phyloP scores from a whole-genome alignment of 2,113 vertebrate species.

The Galeopterus variegatus region DNA sequence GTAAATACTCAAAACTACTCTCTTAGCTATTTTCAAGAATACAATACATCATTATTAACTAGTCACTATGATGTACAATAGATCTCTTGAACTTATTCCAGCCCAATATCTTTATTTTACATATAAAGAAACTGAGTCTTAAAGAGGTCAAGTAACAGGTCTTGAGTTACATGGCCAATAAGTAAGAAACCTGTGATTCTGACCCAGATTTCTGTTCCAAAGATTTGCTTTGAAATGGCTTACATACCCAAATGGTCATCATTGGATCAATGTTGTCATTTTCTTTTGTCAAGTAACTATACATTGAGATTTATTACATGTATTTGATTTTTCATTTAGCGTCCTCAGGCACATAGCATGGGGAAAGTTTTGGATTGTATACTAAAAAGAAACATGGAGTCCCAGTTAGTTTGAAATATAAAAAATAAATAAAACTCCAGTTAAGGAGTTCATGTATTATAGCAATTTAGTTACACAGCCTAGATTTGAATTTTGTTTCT shows the following conservation, averaged over 20 bases:
- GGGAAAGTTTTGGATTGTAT: neutral
- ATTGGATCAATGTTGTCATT: neutral
- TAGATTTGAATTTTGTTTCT: conserved; percentile 37
- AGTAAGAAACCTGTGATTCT: neutral
- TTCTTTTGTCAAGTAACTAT: neutral
- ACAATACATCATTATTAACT: neutral
- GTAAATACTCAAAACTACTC: neutral
- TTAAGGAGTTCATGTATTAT: neutral
- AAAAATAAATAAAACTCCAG: neutral
- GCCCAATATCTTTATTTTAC: neutral
- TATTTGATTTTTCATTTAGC: conserved; percentile 6
- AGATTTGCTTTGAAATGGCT: neutral
- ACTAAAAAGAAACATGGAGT: neutral
- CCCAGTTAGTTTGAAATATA: neutral
- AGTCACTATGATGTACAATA: neutral
- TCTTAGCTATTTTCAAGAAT: neutral
- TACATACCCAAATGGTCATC: neutral
- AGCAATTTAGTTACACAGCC: neutral
- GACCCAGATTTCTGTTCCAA: neutral
- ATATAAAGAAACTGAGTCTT: neutral
- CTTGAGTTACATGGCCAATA: neutral
- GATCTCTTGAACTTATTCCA: neutral
- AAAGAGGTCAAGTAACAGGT: neutral
- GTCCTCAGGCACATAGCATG: neutral
- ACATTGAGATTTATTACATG: neutral